phyloP scores from a whole-genome alignment of 2,888 invertebrate species.

The Cyclophora albipunctata region DNA sequence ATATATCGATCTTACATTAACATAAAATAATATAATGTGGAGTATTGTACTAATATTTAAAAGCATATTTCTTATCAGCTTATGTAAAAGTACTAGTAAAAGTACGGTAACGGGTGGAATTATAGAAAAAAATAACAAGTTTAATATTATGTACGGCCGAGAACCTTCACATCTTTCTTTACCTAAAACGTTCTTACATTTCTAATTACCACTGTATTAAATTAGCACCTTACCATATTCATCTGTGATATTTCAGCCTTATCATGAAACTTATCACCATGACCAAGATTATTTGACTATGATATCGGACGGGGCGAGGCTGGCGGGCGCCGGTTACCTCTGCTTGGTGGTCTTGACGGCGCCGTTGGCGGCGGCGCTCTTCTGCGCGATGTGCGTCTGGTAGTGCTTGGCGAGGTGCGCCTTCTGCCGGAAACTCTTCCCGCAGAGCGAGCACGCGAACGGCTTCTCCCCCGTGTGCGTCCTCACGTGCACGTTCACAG shows the following conservation, averaged over 20 bases:
- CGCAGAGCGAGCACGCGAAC: slow-evolving; percentile 94
- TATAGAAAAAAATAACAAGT: slow-evolving; percentile 70
- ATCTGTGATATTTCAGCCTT: slow-evolving; percentile 72
- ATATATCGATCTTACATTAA: slow-evolving; percentile 8
- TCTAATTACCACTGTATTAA: slow-evolving; percentile 54
- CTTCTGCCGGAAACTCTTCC: slow-evolving; percentile 93
- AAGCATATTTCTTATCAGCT: slow-evolving; percentile 55
- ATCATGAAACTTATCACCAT: slow-evolving; percentile 57
- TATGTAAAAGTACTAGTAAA: slow-evolving; percentile 46
- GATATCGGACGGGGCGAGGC: slow-evolving; percentile 28
- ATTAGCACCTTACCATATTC: slow-evolving; percentile 72
- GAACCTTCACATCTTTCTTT: slow-evolving; percentile 44
- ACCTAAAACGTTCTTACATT: slow-evolving; percentile 45
- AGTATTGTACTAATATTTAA: slow-evolving; percentile 38
- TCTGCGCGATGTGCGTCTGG: slow-evolving; percentile 93
- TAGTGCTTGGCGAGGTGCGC: slow-evolving; percentile 95
- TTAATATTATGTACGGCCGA: slow-evolving; percentile 40
- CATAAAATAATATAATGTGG: slow-evolving; percentile 19
- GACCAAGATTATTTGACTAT: slow-evolving; percentile 67
- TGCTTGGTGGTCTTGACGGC: slow-evolving; percentile 72
- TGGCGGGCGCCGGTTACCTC: slow-evolving; percentile 53
- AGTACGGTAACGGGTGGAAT: slow-evolving; percentile 73
- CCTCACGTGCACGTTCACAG: slow-evolving; percentile 97
- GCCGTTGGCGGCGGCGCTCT: slow-evolving; percentile 81
- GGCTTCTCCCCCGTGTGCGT: slow-evolving; percentile 99